Base-by-base conservation (phyloP, 2,888 invertebrate genomes). In the Nymphalis c-album region DNA sequence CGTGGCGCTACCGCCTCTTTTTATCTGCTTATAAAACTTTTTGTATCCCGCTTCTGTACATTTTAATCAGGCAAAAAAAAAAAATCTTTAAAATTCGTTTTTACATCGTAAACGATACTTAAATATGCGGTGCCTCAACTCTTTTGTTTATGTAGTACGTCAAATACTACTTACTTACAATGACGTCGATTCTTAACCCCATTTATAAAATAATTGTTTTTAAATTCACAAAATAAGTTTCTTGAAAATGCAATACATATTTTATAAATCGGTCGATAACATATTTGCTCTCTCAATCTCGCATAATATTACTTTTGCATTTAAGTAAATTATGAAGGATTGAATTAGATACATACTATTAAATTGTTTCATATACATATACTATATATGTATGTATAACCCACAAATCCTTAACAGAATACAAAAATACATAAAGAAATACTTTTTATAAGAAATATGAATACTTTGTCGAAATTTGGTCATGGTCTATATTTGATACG, bases 31-130 rank as follows among this genome's bases (percentile, higher is more conserved):
- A 83, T 82, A 85, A 86, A 86, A 85, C 81, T 82, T 83, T 85
- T 87, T 85, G 83, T 82, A 80, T 77, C 76, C 80, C 79, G 87
- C 91, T 88, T 85, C 88, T 87, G 85, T 91, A 89, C 90, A 91
- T 91, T 88, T 90, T 90, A 90, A 91, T 89, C 85, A 89, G 85
- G 73, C 78, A 81, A 83, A 86, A 85, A 68, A 82, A 81, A 78
- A 76, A 78, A 79, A 90, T 89, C 88, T 83, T 75, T 84, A 88
- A 89, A 90, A 85, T 88, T 86, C 78, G 84, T 88, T 83, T 82
- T 80, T 81, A 81, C 80, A 82, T 87, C 84, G 80, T 88, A 84
- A 87, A 87, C 76, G 82, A 81, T 79, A 81, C 84, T 83, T 83
- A 81, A 83, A 79, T 85, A 85, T 78, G 77, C 71, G 71, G 66